Conservation (phyloP, 2,113 vertebrate genomes). For the Thermophis baileyi region DNA sequence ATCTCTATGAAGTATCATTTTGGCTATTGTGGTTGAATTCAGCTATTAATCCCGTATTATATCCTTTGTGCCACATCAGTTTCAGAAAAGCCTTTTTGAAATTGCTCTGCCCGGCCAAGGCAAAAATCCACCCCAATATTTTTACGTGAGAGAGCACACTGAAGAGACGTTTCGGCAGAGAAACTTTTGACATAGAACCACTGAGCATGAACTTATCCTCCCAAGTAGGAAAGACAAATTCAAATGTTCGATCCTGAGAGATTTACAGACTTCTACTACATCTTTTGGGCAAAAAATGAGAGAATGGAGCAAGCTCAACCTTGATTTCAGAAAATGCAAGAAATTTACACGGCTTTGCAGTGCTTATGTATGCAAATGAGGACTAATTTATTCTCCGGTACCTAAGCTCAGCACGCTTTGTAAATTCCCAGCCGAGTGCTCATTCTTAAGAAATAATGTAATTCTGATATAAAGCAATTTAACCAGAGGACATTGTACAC, state of each 20-base stretch:
- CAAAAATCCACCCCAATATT: constrained; percentile 72
- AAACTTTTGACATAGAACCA: neutral
- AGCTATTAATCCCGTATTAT: constrained; percentile 73
- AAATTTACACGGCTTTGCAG: neutral
- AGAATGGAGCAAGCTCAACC: neutral
- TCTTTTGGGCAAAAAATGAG: neutral
- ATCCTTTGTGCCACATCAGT: constrained; percentile 71
- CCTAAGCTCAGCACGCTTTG: neutral
- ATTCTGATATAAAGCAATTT: neutral
- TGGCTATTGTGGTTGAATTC: constrained; percentile 78
- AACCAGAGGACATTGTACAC: neutral
- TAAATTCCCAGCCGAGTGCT: neutral
- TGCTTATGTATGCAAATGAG: neutral
- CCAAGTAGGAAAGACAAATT: neutral
- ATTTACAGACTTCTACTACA: neutral
- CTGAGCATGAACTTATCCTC: neutral
- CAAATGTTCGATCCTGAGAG: neutral
- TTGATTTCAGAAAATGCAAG: neutral
- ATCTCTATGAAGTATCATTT: constrained; percentile 74
- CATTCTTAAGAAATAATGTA: neutral
- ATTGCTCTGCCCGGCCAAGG: constrained; percentile 69
- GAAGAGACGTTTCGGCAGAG: neutral
- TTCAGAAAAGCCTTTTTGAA: constrained; percentile 75
- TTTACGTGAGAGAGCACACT: constrained; percentile 49
- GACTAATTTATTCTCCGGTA: neutral